These are phyloP conservation scores for Scopus umbretta DNA, from an alignment of 2,113 vertebrate genomes.

Conservation along the genomic window DNA sequence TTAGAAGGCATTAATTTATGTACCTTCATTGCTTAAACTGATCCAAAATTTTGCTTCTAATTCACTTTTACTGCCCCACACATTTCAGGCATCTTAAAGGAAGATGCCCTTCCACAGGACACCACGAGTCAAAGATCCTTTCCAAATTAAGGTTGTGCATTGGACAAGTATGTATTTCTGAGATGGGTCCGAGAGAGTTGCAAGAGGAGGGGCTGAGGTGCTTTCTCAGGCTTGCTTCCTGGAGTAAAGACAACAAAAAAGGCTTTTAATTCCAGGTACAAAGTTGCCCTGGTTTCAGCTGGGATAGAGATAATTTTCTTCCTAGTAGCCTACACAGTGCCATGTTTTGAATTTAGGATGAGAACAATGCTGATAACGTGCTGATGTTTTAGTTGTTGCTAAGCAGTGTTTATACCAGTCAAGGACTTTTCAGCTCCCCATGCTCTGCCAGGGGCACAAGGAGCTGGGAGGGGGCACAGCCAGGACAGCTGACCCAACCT, in stretches of 20 bases:
- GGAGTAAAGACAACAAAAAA: background rate
- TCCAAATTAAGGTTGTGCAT: background rate
- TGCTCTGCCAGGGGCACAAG: too few relatives aligned
- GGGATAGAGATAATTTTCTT: too few relatives aligned
- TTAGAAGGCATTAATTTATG: background rate
- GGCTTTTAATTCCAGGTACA: background rate
- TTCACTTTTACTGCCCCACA: background rate
- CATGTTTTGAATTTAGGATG: too few relatives aligned
- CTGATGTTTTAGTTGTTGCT: too few relatives aligned
- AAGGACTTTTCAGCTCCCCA: too few relatives aligned
- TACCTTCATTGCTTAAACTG: background rate
- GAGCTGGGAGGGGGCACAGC: too few relatives aligned
- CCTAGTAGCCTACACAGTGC: too few relatives aligned
- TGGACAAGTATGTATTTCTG: background rate
- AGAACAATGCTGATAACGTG: too few relatives aligned
- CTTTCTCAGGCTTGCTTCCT: background rate
- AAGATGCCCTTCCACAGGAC: background rate
- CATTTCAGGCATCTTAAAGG: background rate
- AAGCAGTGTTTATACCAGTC: too few relatives aligned
- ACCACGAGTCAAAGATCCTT: background rate
- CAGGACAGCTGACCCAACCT: too few relatives aligned
- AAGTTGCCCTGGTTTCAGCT: background rate
- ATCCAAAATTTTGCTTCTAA: background rate
- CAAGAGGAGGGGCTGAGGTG: background rate
- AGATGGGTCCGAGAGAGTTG: background rate